phyloP scores from a whole-genome alignment of 2,888 invertebrate genomes.

The Lissonota sp. region DNA sequence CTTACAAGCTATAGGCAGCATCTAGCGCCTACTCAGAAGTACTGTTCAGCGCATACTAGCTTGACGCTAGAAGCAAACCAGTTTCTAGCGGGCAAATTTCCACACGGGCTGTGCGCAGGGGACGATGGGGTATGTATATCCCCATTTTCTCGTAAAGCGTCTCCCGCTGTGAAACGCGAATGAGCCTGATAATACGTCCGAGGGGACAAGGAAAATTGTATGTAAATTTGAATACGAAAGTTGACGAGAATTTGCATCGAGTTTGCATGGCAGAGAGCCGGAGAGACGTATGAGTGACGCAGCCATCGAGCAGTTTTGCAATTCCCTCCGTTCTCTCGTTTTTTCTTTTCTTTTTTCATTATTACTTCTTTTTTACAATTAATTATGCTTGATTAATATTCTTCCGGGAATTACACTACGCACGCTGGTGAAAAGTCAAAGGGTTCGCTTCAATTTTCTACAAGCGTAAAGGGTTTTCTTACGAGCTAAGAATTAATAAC shows the following conservation, averaged over 20 bases:
- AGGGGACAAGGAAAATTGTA: constrained; percentile 61
- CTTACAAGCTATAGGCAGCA: no score
- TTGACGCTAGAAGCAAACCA: no score
- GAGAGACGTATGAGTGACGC: constrained; percentile 22
- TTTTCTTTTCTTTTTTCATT: constrained; percentile 7
- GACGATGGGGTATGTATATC: constrained; percentile 13
- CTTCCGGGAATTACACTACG: background rate
- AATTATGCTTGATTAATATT: constrained; percentile 8
- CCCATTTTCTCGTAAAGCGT: constrained; percentile 1
- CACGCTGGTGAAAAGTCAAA: background rate
- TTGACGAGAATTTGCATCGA: constrained; percentile 62
- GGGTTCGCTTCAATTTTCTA: background rate
- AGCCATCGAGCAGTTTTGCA: constrained; percentile 36
- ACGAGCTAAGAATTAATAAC: background rate
- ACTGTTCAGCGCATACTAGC: no score
- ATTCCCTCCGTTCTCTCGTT: constrained; percentile 1
- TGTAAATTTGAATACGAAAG: constrained; percentile 60
- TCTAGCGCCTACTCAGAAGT: no score
- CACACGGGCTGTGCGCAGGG: background rate
- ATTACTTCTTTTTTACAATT: constrained; percentile 21
- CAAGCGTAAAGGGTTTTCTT: background rate
- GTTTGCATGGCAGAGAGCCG: constrained; percentile 57
- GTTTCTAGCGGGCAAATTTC: no score
- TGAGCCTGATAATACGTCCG: constrained; percentile 59
- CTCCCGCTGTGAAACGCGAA: constrained; percentile 51